Conservation (phyloP, 2,888 invertebrate species). For the Tenthredo livida region DNA sequence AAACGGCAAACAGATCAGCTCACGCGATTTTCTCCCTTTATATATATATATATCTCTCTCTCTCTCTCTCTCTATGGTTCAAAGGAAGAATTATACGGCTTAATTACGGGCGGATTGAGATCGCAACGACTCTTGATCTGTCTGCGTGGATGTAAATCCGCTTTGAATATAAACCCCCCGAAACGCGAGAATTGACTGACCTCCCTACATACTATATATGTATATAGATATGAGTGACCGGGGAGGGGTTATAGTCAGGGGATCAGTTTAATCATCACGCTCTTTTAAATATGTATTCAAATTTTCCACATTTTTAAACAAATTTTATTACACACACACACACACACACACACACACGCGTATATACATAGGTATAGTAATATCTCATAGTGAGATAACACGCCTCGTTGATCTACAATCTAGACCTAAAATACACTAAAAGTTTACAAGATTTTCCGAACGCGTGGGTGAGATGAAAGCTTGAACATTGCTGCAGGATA, state of each 20-base stretch:
- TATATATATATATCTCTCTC: too few species aligned
- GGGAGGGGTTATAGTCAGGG: not conserved
- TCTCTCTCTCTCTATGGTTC: slow-evolving; percentile 8
- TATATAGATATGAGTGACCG: not conserved
- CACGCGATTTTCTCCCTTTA: not conserved
- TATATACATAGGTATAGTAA: not conserved
- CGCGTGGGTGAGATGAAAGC: not conserved
- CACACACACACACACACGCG: not conserved
- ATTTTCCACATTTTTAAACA: not conserved
- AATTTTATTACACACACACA: not conserved
- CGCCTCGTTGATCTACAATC: slow-evolving; percentile 3
- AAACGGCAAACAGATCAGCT: slow-evolving; percentile 15
- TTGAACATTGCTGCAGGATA: not conserved
- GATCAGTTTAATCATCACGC: not conserved
- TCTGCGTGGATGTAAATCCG: not conserved
- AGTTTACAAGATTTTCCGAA: not conserved
- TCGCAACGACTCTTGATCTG: not conserved
- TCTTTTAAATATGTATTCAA: slow-evolving; percentile 3
- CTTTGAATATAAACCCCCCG: not conserved
- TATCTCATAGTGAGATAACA: not conserved
- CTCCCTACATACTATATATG: not conserved
- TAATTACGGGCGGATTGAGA: slow-evolving; percentile 37
- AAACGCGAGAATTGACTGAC: slow-evolving; percentile 23
- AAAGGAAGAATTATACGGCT: slow-evolving; percentile 43
- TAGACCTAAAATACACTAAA: not conserved